A percentile compares a stretch with the other conserved stretches of the same genome.
Conservation (phyloP, 2,888 invertebrate species). For the Coenonympha glycerion region DNA sequence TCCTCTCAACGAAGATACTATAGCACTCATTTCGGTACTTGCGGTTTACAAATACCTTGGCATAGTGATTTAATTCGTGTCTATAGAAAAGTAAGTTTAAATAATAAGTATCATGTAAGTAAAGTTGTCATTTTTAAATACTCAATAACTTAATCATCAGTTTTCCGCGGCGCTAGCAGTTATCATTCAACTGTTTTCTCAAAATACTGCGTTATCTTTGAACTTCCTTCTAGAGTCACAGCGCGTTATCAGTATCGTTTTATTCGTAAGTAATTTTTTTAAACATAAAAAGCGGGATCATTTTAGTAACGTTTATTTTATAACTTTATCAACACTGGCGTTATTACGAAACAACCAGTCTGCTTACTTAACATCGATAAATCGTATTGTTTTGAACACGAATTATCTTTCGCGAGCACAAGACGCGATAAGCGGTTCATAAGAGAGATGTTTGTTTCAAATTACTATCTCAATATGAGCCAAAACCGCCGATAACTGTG, state of each 20-base stretch:
- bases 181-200: slow-evolving; percentile 41
- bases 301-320: slow-evolving; percentile 17
- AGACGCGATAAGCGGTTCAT: slow-evolving; percentile 48
- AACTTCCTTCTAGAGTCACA: slow-evolving; percentile 42
- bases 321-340: slow-evolving; percentile 23
- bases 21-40: too few relatives aligned
- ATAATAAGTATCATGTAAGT: too few relatives aligned
- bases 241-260: slow-evolving; percentile 31
- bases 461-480: slow-evolving; percentile 46
- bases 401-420: slow-evolving; percentile 50
- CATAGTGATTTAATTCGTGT: too few relatives aligned
- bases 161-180: slow-evolving; percentile 29
- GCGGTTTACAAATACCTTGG: too few relatives aligned
- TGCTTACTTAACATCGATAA: slow-evolving; percentile 48
- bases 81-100: too few relatives aligned
- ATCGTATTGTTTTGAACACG: slow-evolving; percentile 50
- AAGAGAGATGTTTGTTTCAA: slow-evolving; percentile 53
- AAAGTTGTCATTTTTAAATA: too few relatives aligned
- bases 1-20: too few relatives aligned
- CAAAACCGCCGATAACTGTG: slow-evolving; percentile 26
- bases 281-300: slow-evolving; percentile 20
- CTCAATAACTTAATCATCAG: neutral
- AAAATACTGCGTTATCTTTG: slow-evolving; percentile 38
- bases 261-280: slow-evolving; percentile 32
- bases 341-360: slow-evolving; percentile 42